Evolutionary conservation across 2,888 invertebrate genomes (phyloP).

Genomic region (Acleris laterana): DNA sequence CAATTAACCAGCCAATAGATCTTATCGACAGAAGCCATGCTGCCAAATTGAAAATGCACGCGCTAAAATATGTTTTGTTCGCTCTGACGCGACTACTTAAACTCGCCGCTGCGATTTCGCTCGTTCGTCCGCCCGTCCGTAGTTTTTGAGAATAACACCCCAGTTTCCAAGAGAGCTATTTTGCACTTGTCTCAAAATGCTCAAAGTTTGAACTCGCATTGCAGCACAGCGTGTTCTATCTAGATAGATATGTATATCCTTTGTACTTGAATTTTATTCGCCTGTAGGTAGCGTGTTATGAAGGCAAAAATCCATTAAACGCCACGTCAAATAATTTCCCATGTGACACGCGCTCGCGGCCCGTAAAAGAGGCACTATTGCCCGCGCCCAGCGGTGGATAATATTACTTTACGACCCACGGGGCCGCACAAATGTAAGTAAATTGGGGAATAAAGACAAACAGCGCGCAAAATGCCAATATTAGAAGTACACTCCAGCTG

Average conservation of each 20-base stretch:
- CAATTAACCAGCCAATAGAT: too few relatives aligned
- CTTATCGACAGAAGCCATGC: too few relatives aligned
- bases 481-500: conserved; percentile 27
- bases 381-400: conserved; percentile 79
- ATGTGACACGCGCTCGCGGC: conserved; percentile 82
- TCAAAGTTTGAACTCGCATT: conserved; percentile 8
- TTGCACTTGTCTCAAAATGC: too few relatives aligned
- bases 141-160: too few relatives aligned
- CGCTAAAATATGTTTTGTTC: too few relatives aligned
- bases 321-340: conserved; percentile 85
- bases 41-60: too few relatives aligned
- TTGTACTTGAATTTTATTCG: conserved; percentile 72
- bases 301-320: conserved; percentile 84
- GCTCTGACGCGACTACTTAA: too few relatives aligned
- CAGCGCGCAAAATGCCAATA: conserved; percentile 49
- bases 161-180: too few relatives aligned
- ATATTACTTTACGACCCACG: conserved; percentile 82
- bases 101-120: too few relatives aligned
- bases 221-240: conserved; percentile 33
- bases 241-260: conserved; percentile 47
- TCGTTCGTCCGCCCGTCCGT: too few relatives aligned
- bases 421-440: conserved; percentile 80
- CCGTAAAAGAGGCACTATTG: conserved; percentile 84
- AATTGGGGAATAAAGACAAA: conserved; percentile 82
- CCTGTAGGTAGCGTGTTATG: conserved; percentile 81